phyloP scores from a whole-genome alignment of 2,113 vertebrate genomes.

The Microtus richardsoni region DNA sequence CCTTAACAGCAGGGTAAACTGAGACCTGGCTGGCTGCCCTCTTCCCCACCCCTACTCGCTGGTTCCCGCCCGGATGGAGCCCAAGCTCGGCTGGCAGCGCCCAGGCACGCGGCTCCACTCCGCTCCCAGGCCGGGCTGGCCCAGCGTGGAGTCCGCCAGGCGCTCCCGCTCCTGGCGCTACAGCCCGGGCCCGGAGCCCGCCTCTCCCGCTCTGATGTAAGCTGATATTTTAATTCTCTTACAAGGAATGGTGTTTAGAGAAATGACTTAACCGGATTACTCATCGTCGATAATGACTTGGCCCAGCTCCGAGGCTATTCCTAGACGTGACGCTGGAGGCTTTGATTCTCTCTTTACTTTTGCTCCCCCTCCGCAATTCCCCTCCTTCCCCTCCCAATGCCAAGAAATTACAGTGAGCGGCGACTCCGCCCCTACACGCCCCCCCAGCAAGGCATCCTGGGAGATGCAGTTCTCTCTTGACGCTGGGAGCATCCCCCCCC shows the following conservation, averaged over 20 bases:
- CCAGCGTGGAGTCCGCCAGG: not conserved
- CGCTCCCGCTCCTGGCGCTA: conserved; percentile 33
- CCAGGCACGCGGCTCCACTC: not conserved
- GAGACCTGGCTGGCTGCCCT: not conserved
- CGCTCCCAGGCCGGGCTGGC: not conserved
- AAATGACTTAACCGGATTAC: conserved; percentile 87
- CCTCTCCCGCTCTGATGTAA: conserved; percentile 77
- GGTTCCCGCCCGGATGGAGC: not conserved
- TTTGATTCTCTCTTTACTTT: conserved; percentile 76
- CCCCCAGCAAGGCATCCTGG: conserved; percentile 59
- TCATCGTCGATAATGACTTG: conserved; percentile 85
- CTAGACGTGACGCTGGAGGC: conserved; percentile 84
- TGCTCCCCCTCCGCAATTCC: not conserved
- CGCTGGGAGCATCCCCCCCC: fast-evolving
- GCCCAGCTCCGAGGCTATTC: conserved; percentile 83
- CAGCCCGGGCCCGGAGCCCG: not conserved
- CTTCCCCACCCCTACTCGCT: fast-evolving
- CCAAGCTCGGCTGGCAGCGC: not conserved
- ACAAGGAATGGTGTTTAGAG: conserved; percentile 83
- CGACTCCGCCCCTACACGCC: not conserved
- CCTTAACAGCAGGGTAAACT: conserved; percentile 7
- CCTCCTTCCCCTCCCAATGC: conserved; percentile 38
- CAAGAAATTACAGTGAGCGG: conserved; percentile 77
- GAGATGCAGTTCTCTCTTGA: conserved; percentile 71
- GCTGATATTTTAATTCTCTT: conserved; percentile 83